Evolutionary conservation across 92 coral and sea anemone genomes (phyloP), one percentile per base, ranked within the genome.

Genomic region (Ricordea florida): DNA sequence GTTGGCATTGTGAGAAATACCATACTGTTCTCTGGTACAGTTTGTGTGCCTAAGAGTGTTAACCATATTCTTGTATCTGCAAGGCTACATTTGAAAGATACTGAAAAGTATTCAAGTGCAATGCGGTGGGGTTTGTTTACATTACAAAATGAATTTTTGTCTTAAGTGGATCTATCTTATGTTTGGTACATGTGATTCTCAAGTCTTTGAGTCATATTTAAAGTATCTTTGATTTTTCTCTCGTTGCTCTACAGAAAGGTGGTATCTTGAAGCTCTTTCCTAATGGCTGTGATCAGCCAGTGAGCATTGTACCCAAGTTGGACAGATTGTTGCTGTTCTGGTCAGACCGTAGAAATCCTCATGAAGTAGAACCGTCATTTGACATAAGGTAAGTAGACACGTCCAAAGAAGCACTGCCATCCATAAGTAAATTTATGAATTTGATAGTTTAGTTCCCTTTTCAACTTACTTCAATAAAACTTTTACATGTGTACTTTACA

Each of bases 301-400:
- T 96, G 1, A 78, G 80, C 7, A 88, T 96, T 76, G 91, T 87
- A 55, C 99, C 99, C 8, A 45, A 82, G 24, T 87, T 92, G 20
- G 99, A 96, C 83, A 92, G 99, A 63, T 27, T 96, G 49, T 69
- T 96, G 48, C 69, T 96, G 60, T 96, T 96, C 57, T 96, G 99
- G 99, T 96, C 99, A 22, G 99, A 96, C 69, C 88, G 74, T 50
- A 78, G 99, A 31, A 96, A 92, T 62, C 99, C 99, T 8, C 99
- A 96, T 50, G 97, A 96, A 53, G 99, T 96, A 1, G 75, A 82
- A 9, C 99, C 99, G 17, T 90, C 97, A 18, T 80, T 64, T 48
- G 71, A 51, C 23, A 55, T 88, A 57, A 89, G 99, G 99, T 91
- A 47, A 10, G 79, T 61, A 38, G 9, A 13, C 24, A 32, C 13